These are phyloP conservation scores for Pogonomyrmex californicus DNA, from an alignment of 1,140 invertebrate genomes.

Conservation along the genomic window DNA sequence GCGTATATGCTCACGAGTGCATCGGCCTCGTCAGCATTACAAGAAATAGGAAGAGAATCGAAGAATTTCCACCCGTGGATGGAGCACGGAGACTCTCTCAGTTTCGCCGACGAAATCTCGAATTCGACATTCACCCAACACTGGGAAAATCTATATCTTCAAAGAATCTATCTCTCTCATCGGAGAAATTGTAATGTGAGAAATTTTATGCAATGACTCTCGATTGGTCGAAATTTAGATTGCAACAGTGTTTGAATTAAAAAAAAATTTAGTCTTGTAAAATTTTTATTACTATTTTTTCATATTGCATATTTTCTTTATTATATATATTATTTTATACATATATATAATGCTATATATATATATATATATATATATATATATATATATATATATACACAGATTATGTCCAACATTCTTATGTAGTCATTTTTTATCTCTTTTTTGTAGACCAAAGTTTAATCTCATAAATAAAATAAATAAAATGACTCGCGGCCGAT, in stretches of 20 bases:
- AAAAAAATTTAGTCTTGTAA: no score
- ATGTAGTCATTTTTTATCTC: not conserved
- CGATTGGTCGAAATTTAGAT: no score
- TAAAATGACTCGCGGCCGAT: not conserved
- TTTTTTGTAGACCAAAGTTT: not conserved
- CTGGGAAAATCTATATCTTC: not conserved
- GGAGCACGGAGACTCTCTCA: not conserved
- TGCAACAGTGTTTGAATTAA: no score
- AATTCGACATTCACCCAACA: not conserved
- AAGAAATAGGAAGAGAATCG: not conserved
- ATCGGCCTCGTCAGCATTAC: conserved; percentile 16
- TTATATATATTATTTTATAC: not conserved
- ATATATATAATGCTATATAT: not conserved
- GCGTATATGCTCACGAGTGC: not conserved
- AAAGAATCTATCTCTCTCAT: no score
- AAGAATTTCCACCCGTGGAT: not conserved
- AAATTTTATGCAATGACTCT: no score
- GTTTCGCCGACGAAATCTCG: not conserved
- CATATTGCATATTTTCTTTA: no score
- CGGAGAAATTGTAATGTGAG: no score
- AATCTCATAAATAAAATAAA: not conserved
- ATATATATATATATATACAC: no score
- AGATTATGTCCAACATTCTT: not conserved
- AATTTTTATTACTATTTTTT: no score
- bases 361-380: no score